Percentiles rank a stretch among this genome's conserved stretches.
phyloP scores from a whole-genome alignment of 37 sponge, comb jelly and placozoan species.

The Agelas oroides region DNA sequence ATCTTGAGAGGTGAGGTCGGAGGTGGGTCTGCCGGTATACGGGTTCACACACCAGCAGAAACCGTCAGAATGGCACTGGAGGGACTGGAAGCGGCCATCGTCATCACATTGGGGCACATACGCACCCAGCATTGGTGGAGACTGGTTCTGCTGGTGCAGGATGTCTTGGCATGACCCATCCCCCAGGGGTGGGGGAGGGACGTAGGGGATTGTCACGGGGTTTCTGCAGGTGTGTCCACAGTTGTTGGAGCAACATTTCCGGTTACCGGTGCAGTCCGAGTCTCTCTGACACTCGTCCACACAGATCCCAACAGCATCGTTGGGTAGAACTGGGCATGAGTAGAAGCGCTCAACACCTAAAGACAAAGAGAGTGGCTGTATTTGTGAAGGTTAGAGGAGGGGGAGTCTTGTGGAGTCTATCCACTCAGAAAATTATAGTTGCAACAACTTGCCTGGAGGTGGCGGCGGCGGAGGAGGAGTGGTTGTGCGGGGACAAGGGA shows the following conservation, averaged over 20 bases:
- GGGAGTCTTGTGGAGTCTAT: too few relatives aligned
- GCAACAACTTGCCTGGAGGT: neutral
- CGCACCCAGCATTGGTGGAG: constrained; percentile 2
- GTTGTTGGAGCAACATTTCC: constrained; percentile 68
- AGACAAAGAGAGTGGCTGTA: neutral
- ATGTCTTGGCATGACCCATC: neutral
- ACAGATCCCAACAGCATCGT: constrained; percentile 31
- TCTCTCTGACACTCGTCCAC: constrained; percentile 15
- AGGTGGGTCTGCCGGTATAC: constrained; percentile 23
- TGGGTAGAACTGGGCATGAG: constrained; percentile 33
- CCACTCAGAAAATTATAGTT: too few relatives aligned
- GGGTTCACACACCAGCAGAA: constrained; percentile 72
- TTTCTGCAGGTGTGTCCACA: constrained; percentile 61
- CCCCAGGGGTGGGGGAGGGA: neutral
- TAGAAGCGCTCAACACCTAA: neutral
- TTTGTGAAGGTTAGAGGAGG: too few relatives aligned
- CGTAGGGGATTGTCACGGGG: constrained; percentile 45
- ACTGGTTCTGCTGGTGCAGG: neutral
- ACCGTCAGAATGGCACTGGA: constrained; percentile 44
- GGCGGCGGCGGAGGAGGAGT: too few relatives aligned
- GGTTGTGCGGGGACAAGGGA: too few relatives aligned
- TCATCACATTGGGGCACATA: constrained; percentile 43
- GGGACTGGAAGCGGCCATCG: constrained; percentile 24
- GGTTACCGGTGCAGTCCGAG: constrained; percentile 20
- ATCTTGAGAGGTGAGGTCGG: constrained; percentile 26